Evolutionary conservation across 1,140 invertebrate genomes (phyloP).

Genomic region (Pygmarrhopalites habei): DNA sequence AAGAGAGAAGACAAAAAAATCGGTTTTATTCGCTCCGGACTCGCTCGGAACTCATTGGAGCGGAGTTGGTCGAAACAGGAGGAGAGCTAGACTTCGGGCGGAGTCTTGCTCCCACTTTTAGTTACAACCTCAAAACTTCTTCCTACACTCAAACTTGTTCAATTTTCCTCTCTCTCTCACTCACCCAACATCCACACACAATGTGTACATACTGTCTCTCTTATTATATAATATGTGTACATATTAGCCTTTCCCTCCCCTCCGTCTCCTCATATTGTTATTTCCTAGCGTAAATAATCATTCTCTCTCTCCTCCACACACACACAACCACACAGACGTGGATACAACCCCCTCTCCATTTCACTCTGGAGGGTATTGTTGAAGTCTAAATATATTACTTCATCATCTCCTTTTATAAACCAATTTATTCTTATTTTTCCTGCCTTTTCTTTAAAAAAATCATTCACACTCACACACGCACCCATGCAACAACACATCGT

Average conservation of each 20-base stretch:
- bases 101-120: conserved; percentile 29
- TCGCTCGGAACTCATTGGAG: conserved; percentile 34
- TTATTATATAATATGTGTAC: background rate
- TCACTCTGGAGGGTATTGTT: too few species aligned
- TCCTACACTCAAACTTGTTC: background rate
- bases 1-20: conserved; percentile 25
- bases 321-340: background rate
- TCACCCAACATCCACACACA: background rate
- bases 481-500: too few species aligned
- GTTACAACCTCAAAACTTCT: conserved; percentile 16
- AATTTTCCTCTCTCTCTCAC: conserved; percentile 15
- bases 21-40: conserved; percentile 33
- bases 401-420: too few species aligned
- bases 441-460: too few species aligned
- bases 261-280: too few species aligned
- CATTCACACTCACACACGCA: too few species aligned
- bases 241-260: conserved; percentile 4
- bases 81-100: conserved; percentile 39
- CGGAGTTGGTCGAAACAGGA: conserved; percentile 33
- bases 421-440: too few species aligned
- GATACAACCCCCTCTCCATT: too few species aligned
- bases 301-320: background rate
- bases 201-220: background rate
- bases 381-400: too few species aligned
- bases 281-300: background rate